phyloP scores from a whole-genome alignment of 2,113 vertebrate species.

The Misgurnus mizolepis region DNA sequence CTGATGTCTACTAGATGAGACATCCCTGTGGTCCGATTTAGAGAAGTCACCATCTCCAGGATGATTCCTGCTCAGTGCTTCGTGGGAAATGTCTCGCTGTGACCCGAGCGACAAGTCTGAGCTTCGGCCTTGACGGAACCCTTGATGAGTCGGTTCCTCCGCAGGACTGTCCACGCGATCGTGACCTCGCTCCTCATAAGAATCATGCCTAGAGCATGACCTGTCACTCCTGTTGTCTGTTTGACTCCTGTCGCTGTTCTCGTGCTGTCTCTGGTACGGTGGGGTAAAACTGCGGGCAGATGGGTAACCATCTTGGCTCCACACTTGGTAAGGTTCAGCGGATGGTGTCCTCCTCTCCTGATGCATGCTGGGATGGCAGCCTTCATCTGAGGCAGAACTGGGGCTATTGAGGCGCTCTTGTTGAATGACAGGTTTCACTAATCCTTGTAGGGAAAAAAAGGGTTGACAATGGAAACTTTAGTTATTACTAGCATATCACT shows the following conservation, averaged over 20 bases:
- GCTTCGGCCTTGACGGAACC: slow-evolving; percentile 77
- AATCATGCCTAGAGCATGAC: slow-evolving; percentile 79
- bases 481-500: too few relatives aligned
- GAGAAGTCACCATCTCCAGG: slow-evolving; percentile 74
- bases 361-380: slow-evolving; percentile 77
- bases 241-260: slow-evolving; percentile 72
- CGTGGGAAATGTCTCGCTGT: slow-evolving; percentile 75
- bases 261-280: slow-evolving; percentile 84
- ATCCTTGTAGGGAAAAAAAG: slow-evolving; percentile 68
- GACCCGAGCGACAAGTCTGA: slow-evolving; percentile 73
- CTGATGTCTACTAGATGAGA: slow-evolving; percentile 69
- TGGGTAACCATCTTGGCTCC: slow-evolving; percentile 88
- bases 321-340: slow-evolving; percentile 82
- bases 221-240: slow-evolving; percentile 80
- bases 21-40: slow-evolving; percentile 77
- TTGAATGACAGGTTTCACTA: slow-evolving; percentile 90
- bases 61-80: slow-evolving; percentile 71
- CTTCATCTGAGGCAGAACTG: slow-evolving; percentile 85
- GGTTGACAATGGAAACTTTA: background rate
- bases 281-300: slow-evolving; percentile 85
- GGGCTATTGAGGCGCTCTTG: slow-evolving; percentile 83
- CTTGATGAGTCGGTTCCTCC: slow-evolving; percentile 64
- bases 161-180: slow-evolving; percentile 71
- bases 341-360: slow-evolving; percentile 82
- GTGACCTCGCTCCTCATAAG: slow-evolving; percentile 83